Evolutionary conservation across 2,888 invertebrate species (phyloP), one percentile per base, ranked within the genome.

Genomic region (Cylloceria caligata): DNA sequence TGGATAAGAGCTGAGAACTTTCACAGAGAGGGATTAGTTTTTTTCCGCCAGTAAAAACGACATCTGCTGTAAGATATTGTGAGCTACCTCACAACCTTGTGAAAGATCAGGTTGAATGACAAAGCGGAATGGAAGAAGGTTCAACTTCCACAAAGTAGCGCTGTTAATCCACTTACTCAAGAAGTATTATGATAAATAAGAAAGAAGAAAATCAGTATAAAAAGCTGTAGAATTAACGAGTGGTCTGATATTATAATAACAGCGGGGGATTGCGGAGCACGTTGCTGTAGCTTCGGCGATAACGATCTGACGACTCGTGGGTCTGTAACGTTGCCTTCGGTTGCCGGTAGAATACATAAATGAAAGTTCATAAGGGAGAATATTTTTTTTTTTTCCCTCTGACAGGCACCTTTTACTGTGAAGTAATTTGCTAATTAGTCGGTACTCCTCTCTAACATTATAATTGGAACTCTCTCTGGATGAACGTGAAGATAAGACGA

Each of bases 231-330:
- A 60, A 76, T 76, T 42, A 52, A 67, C 34, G 76, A 60, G 42
- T 27, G 13, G 42, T 64, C 7, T 52, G 55, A 65, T 72, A 57
- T 57, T 21, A 71, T 57, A 65, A 65, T 71, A 60, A 47, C 21
- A 39, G 11, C 67, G 6, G 49, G 27, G 64, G 36, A n/a, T 36
- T 19, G 30, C 27, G 34, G 69, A 72, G 45, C 64, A 77, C 69
- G 69, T 65, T 75, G 76, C 64, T 71, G 72, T 64, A 64, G 76
- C 64, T 81, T 60, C 57, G 49, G 57, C 64, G 79, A 79, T 79
- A 80, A 81, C 72, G 77, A 80, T 80, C 80, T 65, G 71, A 77
- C 80, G 60, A 84, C 74, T 81, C 64, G 60, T 45, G 62, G 52
- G 72, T 27, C 68, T 55, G 30, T 62, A 24, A 69, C 60, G 34